Percentiles rank a stretch among this genome's conserved stretches.
Evolutionary conservation across 2,888 invertebrate genomes (phyloP).

Genomic region (Glyphotaelius pellucidus): DNA sequence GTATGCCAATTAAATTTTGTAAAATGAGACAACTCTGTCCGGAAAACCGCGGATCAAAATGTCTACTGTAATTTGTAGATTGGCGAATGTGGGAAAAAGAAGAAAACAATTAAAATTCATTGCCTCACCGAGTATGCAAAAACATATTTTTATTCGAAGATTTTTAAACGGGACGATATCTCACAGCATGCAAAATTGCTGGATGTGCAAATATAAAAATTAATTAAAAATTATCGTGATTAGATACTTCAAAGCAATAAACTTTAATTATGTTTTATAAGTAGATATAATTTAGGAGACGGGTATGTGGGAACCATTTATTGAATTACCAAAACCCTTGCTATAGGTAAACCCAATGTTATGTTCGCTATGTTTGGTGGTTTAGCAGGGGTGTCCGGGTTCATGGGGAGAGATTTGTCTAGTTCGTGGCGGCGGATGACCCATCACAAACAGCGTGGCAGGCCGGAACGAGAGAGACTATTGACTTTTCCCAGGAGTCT

Average conservation of each 20-base stretch:
- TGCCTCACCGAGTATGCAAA: not conserved
- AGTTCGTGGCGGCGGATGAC: no score
- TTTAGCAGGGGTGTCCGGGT: no score
- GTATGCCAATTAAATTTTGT: constrained; percentile 7
- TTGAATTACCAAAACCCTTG: no score
- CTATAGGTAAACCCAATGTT: no score
- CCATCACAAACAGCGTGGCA: no score
- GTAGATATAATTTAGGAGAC: not conserved
- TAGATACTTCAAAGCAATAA: not conserved
- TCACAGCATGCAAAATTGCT: not conserved
- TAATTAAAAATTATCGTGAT: not conserved
- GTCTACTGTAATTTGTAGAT: constrained; percentile 3
- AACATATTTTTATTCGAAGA: not conserved
- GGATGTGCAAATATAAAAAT: not conserved
- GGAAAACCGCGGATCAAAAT: not conserved
- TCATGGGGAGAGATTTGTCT: no score
- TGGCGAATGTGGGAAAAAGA: not conserved
- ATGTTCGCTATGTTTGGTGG: no score
- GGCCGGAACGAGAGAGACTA: no score
- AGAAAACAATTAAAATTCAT: constrained; percentile 3
- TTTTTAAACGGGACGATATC: not conserved
- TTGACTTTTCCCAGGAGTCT: no score
- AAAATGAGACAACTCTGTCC: not conserved
- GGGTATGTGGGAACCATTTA: no score
- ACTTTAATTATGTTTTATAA: not conserved